These are phyloP conservation scores for Hemicrepidius hirtus DNA, from an alignment of 2,888 invertebrate species.

Conservation along the genomic window DNA sequence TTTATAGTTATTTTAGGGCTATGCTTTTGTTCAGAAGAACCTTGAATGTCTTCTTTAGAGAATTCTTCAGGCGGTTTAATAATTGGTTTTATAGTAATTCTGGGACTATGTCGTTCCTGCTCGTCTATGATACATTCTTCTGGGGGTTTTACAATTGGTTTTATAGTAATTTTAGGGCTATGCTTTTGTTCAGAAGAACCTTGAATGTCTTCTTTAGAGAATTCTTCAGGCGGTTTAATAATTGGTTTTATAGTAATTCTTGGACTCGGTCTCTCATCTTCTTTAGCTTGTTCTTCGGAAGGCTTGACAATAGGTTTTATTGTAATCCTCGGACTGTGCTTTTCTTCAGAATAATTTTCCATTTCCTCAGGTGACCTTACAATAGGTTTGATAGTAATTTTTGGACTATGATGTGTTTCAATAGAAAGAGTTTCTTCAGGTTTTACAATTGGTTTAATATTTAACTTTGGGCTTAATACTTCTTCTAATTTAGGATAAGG, in stretches of 20 bases:
- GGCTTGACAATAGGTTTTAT: conserved; percentile 76
- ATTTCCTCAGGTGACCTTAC: conserved; percentile 63
- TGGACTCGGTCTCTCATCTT: background rate
- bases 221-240: conserved; percentile 69
- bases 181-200: conserved; percentile 49
- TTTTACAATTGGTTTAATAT: conserved; percentile 72
- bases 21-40: conserved; percentile 30
- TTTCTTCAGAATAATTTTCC: conserved; percentile 68
- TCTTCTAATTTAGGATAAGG: conserved; percentile 68
- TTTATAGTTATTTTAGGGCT: conserved; percentile 73
- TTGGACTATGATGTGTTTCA: conserved; percentile 62
- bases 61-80: conserved; percentile 28
- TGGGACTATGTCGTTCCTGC: conserved; percentile 61
- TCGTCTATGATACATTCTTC: conserved; percentile 63
- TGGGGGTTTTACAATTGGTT: conserved; percentile 66
- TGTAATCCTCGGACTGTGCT: conserved; percentile 71
- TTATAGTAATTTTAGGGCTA: conserved; percentile 68
- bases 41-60: conserved; percentile 68
- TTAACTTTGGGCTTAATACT: conserved; percentile 71
- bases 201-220: conserved; percentile 57
- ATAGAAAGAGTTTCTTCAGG: conserved; percentile 53
- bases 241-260: conserved; percentile 73
- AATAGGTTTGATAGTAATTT: conserved; percentile 71
- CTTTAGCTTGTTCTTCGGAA: conserved; percentile 68
- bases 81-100: conserved; percentile 69